These are phyloP conservation scores for Pachliopta kotzebuea DNA, from an alignment of 2,888 invertebrate genomes.

Conservation along the genomic window DNA sequence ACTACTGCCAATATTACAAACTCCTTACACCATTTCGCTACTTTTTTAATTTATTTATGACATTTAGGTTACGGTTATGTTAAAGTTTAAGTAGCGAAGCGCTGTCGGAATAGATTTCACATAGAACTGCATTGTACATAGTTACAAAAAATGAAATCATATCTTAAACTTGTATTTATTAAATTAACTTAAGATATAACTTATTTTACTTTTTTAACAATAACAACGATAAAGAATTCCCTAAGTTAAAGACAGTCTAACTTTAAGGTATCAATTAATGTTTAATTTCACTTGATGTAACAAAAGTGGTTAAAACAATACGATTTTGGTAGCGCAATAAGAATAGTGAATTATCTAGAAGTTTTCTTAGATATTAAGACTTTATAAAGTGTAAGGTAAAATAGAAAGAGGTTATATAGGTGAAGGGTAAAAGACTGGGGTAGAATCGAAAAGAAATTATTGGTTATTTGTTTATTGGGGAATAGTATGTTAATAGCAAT, in stretches of 20 bases:
- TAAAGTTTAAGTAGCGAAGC: slow-evolving; percentile 2
- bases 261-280: neutral
- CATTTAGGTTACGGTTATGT: neutral
- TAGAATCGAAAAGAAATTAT: no score
- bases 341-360: slow-evolving; percentile 8
- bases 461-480: no score
- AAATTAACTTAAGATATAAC: no score
- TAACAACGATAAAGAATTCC: neutral
- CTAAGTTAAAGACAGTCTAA: no score
- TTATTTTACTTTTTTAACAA: neutral
- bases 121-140: slow-evolving; percentile 28
- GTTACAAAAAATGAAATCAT: slow-evolving; percentile 23
- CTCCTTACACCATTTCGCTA: neutral
- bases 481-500: no score
- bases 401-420: no score
- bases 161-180: neutral
- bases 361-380: neutral
- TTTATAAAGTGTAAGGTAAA: no score
- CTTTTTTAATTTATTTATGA: neutral
- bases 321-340: slow-evolving; percentile 4
- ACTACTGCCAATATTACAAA: slow-evolving; percentile 8
- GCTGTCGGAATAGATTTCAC: neutral
- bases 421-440: no score
- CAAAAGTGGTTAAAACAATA: slow-evolving; percentile 4
- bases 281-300: slow-evolving; percentile 22